Percentiles rank a stretch among this genome's conserved stretches.
Evolutionary conservation across 1,140 invertebrate species (phyloP).

Genomic region (Papilio machaon): DNA sequence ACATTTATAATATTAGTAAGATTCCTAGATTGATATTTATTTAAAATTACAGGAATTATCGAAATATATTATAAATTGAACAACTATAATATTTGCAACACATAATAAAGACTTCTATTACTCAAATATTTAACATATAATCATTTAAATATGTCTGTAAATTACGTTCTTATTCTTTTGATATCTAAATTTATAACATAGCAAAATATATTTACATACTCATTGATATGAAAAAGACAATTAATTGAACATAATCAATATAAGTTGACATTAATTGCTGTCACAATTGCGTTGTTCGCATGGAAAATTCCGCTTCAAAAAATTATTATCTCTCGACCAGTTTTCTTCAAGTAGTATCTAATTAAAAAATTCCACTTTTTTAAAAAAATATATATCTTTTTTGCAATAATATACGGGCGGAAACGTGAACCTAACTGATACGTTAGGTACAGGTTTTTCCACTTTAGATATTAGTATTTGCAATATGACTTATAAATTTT

Average conservation of each 20-base stretch:
- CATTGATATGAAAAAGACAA: conserved; percentile 4
- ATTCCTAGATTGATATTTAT: too few species aligned
- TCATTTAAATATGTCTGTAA: too few species aligned
- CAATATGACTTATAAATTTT: conserved; percentile 25
- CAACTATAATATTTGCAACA: too few species aligned
- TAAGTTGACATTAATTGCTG: conserved; percentile 12
- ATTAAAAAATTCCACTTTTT: conserved; percentile 28
- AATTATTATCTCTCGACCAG: conserved; percentile 15
- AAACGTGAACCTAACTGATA: conserved; percentile 10
- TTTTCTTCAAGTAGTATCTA: conserved; percentile 18
- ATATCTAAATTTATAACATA: background rate
- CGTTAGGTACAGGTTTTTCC: conserved; percentile 28
- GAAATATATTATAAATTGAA: too few species aligned
- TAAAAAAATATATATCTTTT: background rate
- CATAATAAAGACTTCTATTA: too few species aligned
- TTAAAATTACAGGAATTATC: too few species aligned
- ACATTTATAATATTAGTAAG: too few species aligned
- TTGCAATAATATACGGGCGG: conserved; percentile 30
- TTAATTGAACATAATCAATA: conserved; percentile 31
- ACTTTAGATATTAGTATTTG: conserved; percentile 28
- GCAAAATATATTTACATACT: background rate
- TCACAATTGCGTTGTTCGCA: conserved; percentile 1
- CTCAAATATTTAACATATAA: too few species aligned
- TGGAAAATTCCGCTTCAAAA: conserved; percentile 15
- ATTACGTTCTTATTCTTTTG: too few species aligned